Conservation (phyloP, 2,113 vertebrate species). For the Candoia aspera region DNA sequence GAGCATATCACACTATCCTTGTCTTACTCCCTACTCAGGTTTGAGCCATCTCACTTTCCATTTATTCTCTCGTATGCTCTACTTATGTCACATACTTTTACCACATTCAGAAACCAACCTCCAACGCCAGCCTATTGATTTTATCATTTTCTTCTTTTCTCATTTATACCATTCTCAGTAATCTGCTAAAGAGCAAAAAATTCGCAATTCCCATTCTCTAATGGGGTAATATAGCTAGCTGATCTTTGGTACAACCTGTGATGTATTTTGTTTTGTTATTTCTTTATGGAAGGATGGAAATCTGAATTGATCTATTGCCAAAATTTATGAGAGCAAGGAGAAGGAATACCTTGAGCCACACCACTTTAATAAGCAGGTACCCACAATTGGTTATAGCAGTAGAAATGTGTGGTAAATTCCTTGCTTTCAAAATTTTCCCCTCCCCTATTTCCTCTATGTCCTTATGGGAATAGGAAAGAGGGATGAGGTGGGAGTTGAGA, state of each 20-base stretch:
- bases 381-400: not conserved
- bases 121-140: not conserved
- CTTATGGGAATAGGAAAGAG: not conserved
- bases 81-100: not conserved
- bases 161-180: no score
- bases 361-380: not conserved
- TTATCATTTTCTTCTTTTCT: no score
- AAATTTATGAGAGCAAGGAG: not conserved
- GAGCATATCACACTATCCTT: not conserved
- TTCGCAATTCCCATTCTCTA: not conserved
- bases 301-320: not conserved
- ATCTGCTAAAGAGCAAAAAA: no score
- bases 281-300: not conserved
- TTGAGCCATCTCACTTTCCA: not conserved
- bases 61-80: no score
- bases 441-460: not conserved
- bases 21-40: not conserved
- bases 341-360: not conserved
- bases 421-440: not conserved
- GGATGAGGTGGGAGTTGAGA: not conserved
- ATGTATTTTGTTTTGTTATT: not conserved
- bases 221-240: not conserved
- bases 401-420: not conserved
- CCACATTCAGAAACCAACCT: not conserved
- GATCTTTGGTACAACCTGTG: not conserved